Base-by-base conservation (phyloP, 2,888 invertebrate genomes). In the Rhimphoctona megacephalus region DNA sequence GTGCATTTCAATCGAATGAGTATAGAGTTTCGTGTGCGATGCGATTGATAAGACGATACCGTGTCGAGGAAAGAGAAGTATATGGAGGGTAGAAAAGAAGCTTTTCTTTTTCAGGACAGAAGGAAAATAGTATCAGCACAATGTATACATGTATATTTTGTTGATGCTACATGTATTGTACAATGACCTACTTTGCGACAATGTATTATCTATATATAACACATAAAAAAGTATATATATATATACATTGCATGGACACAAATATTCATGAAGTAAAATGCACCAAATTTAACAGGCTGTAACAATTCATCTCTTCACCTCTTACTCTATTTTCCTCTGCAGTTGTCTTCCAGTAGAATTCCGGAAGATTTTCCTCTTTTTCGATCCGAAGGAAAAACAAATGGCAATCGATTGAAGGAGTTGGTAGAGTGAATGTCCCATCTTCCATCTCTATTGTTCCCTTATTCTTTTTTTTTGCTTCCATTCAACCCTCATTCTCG, bases 351-450 rank as follows among this genome's bases (percentile, higher is more conserved):
- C 22, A 9, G 22, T 57, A 4, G 30, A 36, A 61, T 43, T 85
- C 70, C 30, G 30, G 25, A 17, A 36, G 46, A 39, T 74, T 69
- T 74, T 64, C 49, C 30, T n/a, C 30, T 73, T 69, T 82, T 22
- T 36, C 49, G 30, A 30, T 72, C 39, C 19, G 25, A 43, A 64
- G 78, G 49, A 81, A 78, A 86, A 81, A 79, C 39, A 73, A 83
- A 81, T 52, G 83, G 78, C 86, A 69, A 83, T 83, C 86, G 80
- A 86, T 73, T 67, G 52, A 73, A 74, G 33, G 78, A 77, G 73
- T 78, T 73, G 72, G 30, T 36, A 73, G 64, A 74, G 52, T 69
- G 77, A 80, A 54, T 43, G 52, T 33, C 57, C 54, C n/a, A 46
- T n/a, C 61, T 43, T 57, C 36, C 39, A 22, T 57, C 69, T 79